Evolutionary conservation across 2,113 vertebrate species (phyloP).

Genomic region (Hucho hucho): DNA sequence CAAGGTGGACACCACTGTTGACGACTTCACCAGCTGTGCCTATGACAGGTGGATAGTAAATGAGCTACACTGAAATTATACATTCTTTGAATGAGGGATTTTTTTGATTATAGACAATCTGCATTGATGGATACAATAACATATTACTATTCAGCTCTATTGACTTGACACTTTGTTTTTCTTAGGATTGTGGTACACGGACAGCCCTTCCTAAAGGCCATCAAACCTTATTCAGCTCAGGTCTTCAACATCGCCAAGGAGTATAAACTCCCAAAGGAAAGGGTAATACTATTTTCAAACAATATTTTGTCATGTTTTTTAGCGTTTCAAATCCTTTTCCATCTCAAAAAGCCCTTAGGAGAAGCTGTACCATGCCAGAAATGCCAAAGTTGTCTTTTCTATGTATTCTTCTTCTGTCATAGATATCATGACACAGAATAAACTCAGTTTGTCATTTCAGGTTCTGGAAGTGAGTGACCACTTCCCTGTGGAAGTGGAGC

Average conservation of each 20-base stretch:
- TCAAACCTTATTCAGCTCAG: constrained; percentile 37
- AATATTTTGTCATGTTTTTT: not conserved
- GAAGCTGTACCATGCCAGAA: not conserved
- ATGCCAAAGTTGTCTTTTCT: not conserved
- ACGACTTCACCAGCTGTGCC: constrained; percentile 33
- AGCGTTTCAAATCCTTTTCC: no score
- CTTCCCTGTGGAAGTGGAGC: constrained; percentile 48
- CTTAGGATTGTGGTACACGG: constrained; percentile 61
- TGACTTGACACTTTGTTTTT: not conserved
- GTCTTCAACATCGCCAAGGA: constrained; percentile 33
- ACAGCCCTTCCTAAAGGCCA: constrained; percentile 37
- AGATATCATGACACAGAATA: not conserved
- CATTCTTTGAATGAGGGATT: no score
- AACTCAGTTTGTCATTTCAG: constrained; percentile 35
- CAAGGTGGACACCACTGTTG: constrained; percentile 57
- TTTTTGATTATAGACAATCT: no score
- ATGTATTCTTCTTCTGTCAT: not conserved
- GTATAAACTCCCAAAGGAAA: constrained; percentile 12
- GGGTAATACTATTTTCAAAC: constrained; percentile 20
- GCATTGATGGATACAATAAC: no score
- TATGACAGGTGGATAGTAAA: constrained; percentile 58
- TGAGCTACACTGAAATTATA: not conserved
- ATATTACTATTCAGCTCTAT: no score
- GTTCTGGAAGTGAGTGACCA: constrained; percentile 41
- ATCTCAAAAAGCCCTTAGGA: not conserved